These are phyloP conservation scores for Chloroceryle inda DNA, from an alignment of 2,797 vertebrate genomes.

Conservation along the genomic window DNA sequence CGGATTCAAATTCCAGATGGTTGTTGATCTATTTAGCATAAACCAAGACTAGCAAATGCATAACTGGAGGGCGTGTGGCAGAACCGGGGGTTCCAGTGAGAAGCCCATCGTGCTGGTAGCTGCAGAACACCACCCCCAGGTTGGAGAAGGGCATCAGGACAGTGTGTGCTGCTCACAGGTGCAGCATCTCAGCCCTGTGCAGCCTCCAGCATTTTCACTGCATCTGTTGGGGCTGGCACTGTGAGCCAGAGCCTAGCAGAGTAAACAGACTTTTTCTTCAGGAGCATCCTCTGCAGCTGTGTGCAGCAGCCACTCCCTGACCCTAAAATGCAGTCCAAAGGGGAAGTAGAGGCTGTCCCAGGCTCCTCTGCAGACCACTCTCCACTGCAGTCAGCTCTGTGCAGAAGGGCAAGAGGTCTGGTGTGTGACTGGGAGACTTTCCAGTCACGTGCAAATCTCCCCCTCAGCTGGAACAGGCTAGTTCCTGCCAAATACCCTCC, in stretches of 20 bases:
- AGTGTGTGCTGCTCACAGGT: background rate
- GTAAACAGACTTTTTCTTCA: background rate
- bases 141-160: background rate
- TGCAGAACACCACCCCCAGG: background rate
- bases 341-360: background rate
- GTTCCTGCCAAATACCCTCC: background rate
- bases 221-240: background rate
- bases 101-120: background rate
- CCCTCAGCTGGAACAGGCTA: background rate
- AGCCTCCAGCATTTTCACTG: background rate
- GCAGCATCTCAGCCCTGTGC: rapidly evolving
- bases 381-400: background rate
- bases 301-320: background rate
- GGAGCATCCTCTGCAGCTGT: background rate
- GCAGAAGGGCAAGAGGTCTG: background rate
- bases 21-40: background rate
- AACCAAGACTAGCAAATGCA: background rate
- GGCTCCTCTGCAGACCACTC: background rate
- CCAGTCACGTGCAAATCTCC: background rate
- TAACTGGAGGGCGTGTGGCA: background rate
- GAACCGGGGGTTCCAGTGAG: background rate
- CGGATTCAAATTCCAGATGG: background rate
- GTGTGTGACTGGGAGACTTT: background rate
- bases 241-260: background rate
- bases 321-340: background rate